These are phyloP conservation scores for Agapornis canus DNA, from an alignment of 2,797 vertebrate genomes.

Conservation along the genomic window DNA sequence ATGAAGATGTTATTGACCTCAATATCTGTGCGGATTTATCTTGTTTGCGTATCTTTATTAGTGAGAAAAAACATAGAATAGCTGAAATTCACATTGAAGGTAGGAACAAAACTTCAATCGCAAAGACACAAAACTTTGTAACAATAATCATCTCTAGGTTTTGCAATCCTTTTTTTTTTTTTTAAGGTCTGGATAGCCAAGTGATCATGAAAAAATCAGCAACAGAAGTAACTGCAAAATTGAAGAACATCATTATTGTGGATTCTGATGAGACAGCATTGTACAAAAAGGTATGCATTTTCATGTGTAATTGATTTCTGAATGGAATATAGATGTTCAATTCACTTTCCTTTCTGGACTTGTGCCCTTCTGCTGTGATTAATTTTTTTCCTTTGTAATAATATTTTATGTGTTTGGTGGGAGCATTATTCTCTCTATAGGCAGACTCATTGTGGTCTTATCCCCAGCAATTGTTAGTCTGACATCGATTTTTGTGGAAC, in stretches of 20 bases:
- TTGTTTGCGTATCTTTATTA: slow-evolving; percentile 91
- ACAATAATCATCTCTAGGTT: background rate
- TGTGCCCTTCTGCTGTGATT: background rate
- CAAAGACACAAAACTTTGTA: background rate
- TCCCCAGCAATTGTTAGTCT: background rate
- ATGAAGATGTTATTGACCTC: slow-evolving; percentile 89
- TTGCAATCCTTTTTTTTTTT: background rate
- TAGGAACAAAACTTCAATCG: slow-evolving; percentile 59
- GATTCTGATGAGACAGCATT: slow-evolving; percentile 89
- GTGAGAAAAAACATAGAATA: slow-evolving; percentile 88
- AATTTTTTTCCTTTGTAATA: background rate
- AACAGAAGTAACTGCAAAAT: slow-evolving; percentile 87
- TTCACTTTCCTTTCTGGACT: background rate
- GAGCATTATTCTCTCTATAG: background rate
- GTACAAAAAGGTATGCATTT: slow-evolving; percentile 88
- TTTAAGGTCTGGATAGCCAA: slow-evolving; percentile 89
- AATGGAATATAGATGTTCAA: background rate
- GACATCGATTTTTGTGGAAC: background rate
- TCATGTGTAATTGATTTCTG: background rate
- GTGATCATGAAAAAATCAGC: slow-evolving; percentile 87
- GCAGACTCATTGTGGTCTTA: background rate
- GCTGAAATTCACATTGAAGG: slow-evolving; percentile 95
- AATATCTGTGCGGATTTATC: slow-evolving; percentile 89
- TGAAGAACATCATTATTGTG: slow-evolving; percentile 92
- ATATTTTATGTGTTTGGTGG: background rate